These are phyloP conservation scores for Anagyrus pseudococci DNA, from an alignment of 2,888 invertebrate species.

Conservation along the genomic window DNA sequence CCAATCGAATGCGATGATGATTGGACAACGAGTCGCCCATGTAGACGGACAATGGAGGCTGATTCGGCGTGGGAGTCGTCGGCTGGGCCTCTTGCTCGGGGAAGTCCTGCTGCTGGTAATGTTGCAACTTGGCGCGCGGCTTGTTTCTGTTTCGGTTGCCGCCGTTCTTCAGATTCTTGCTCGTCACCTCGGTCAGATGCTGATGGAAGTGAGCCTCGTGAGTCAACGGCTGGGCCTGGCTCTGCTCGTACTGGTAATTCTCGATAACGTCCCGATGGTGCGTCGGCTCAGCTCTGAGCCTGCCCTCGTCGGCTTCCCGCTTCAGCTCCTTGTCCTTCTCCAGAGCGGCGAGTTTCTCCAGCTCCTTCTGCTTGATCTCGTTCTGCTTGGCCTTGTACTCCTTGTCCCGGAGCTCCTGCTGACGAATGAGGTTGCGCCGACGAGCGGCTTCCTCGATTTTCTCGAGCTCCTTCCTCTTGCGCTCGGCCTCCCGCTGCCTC, in stretches of 20 bases:
- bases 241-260: constrained; percentile 28
- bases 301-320: not conserved
- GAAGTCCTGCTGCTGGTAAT: constrained; percentile 30
- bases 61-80: constrained; percentile 68
- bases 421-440: constrained; percentile 52
- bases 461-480: constrained; percentile 52
- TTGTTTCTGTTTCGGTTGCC: constrained; percentile 41
- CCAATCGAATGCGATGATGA: constrained; percentile 59
- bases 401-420: constrained; percentile 51
- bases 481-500: constrained; percentile 52
- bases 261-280: constrained; percentile 22
- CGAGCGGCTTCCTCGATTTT: constrained; percentile 52
- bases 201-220: constrained; percentile 48
- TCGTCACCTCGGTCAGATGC: constrained; percentile 46
- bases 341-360: constrained; percentile 43
- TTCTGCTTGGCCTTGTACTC: constrained; percentile 52
- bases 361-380: constrained; percentile 44
- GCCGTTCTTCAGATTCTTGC: constrained; percentile 36
- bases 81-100: constrained; percentile 13
- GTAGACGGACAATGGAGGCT: constrained; percentile 84
- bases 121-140: constrained; percentile 40
- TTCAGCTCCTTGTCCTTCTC: constrained; percentile 48
- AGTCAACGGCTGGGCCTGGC: constrained; percentile 46
- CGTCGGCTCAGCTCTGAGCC: not conserved
- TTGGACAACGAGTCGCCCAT: constrained; percentile 65